Conservation (phyloP, 1,140 invertebrate genomes). For the Saccostrea echinata region DNA sequence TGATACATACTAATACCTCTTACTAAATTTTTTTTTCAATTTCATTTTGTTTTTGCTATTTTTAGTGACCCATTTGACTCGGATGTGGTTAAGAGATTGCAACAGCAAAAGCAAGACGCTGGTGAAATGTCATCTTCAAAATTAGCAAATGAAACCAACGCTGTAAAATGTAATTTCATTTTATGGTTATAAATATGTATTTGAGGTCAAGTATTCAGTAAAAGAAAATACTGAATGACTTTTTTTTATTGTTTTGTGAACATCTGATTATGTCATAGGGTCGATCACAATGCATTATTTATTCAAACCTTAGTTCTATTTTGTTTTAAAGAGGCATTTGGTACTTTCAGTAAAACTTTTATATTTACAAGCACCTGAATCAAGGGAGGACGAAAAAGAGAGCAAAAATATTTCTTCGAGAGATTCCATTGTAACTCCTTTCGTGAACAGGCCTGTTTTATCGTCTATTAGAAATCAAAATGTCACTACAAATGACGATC, state of each 20-base stretch:
- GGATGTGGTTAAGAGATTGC: not conserved
- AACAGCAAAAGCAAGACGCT: not conserved
- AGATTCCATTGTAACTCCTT: not conserved
- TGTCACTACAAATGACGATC: not conserved
- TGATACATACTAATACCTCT: no score
- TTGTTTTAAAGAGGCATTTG: not conserved
- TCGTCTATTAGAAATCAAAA: no score
- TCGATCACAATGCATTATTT: no score
- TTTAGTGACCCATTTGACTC: not conserved
- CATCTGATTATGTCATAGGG: no score
- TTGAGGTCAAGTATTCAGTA: no score
- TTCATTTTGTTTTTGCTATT: no score
- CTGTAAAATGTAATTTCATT: not conserved
- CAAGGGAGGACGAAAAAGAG: not conserved
- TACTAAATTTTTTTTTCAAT: no score
- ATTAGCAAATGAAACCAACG: no score
- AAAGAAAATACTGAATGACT: no score
- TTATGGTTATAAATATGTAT: no score
- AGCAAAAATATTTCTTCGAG: not conserved
- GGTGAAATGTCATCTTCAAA: not conserved
- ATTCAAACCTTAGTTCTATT: no score
- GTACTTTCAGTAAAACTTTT: not conserved
- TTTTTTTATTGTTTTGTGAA: not conserved
- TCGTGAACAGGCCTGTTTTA: not conserved
- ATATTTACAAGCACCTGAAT: not conserved